Evolutionary conservation across 2,113 vertebrate species (phyloP).

Genomic region (Cyanoramphus novaezelandiae): DNA sequence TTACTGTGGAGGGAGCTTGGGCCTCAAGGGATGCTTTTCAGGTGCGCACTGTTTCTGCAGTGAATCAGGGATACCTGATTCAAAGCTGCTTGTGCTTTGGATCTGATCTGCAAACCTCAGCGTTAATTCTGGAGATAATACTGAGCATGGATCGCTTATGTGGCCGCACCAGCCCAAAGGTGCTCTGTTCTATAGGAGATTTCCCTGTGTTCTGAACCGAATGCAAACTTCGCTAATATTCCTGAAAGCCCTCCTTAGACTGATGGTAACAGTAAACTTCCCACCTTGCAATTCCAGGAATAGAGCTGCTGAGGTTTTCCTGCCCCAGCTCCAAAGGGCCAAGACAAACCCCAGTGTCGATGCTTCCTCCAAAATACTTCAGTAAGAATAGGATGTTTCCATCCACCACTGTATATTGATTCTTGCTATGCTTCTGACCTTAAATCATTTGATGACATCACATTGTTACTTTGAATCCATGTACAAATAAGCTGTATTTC

Average conservation of each 20-base stretch:
- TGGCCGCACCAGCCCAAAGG: background rate
- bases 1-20: background rate
- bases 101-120: background rate
- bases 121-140: background rate
- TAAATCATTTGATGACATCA: slow-evolving; percentile 78
- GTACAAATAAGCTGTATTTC: slow-evolving; percentile 82
- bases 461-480: slow-evolving; percentile 75
- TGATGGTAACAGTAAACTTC: slow-evolving; percentile 67
- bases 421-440: slow-evolving; percentile 68
- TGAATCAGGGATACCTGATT: background rate
- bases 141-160: accelerated
- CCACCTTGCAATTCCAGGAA: slow-evolving; percentile 81
- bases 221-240: background rate
- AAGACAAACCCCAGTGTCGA: slow-evolving; percentile 68
- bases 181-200: background rate
- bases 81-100: background rate
- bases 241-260: slow-evolving; percentile 35
- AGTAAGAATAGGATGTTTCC: slow-evolving; percentile 81
- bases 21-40: background rate
- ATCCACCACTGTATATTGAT: slow-evolving; percentile 76
- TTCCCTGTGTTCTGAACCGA: background rate
- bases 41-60: background rate
- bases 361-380: slow-evolving; percentile 55
- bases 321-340: slow-evolving; percentile 63
- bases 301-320: slow-evolving; percentile 73